A percentile compares a stretch with the other conserved stretches of the same genome.
Evolutionary conservation across 1,140 invertebrate genomes (phyloP).

Genomic region (Lepidostoma basale): DNA sequence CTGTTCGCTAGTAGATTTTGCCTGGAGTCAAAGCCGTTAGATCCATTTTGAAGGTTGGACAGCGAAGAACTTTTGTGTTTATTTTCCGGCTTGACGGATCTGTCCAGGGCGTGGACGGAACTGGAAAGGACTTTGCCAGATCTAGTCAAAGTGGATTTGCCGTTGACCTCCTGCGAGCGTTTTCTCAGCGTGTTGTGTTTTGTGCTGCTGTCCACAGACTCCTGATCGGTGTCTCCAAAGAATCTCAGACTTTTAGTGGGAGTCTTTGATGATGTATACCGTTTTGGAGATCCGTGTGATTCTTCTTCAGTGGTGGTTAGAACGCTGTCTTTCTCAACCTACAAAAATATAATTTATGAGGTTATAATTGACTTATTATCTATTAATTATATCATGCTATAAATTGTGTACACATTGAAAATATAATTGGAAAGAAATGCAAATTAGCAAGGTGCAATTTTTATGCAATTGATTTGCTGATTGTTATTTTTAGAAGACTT

Average conservation of each 20-base stretch:
- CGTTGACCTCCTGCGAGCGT: constrained; percentile 32
- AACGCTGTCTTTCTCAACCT: constrained; percentile 56
- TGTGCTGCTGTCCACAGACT: constrained; percentile 61
- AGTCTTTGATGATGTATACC: constrained; percentile 52
- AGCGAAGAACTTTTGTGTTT: constrained; percentile 56
- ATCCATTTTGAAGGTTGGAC: constrained; percentile 53
- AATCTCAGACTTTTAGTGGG: constrained; percentile 74
- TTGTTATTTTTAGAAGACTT: too few relatives aligned
- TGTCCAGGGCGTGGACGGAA: constrained; percentile 56
- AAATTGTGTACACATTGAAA: background rate
- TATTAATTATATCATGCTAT: background rate
- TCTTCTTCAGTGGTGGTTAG: constrained; percentile 58
- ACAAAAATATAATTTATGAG: constrained; percentile 23
- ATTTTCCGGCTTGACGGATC: constrained; percentile 52
- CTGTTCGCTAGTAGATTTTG: constrained; percentile 38
- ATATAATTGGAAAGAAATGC: background rate
- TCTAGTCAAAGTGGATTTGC: constrained; percentile 49
- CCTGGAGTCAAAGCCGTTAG: constrained; percentile 31
- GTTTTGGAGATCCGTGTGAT: constrained; percentile 48
- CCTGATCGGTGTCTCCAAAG: constrained; percentile 80
- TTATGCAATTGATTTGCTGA: too few relatives aligned
- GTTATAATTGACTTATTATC: background rate
- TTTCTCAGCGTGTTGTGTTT: constrained; percentile 53
- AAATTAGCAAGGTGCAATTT: too few relatives aligned
- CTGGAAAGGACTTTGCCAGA: constrained; percentile 53